Evolutionary conservation across 2,888 invertebrate species (phyloP), one percentile per base, ranked within the genome.

Genomic region (Heteropelma amictum): DNA sequence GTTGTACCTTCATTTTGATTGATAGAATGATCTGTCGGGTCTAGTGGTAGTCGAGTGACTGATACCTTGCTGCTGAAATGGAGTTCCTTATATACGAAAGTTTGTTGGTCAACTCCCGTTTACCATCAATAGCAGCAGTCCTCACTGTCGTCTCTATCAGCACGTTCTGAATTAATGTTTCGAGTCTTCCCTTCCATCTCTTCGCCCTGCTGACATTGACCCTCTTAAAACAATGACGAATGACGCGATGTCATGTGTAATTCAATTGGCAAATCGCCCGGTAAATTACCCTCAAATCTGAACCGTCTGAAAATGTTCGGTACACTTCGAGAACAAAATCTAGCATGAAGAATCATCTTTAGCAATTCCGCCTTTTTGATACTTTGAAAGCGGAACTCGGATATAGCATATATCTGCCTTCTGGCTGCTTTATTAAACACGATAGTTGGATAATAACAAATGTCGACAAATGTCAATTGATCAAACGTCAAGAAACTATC

Each of bases 181-280:
- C 71, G 51, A 47, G 61, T 75, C 61, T 80, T 65, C 30, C 35
- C 67, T 21, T 35, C 45, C 19, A 26, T 8, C 38, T 35, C 51
- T 14, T 63, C 47, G n/a, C 42, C 12, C 19, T 14, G 79, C 69
- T 86, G 88, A 88, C 88, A 88, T 88, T 88, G 88, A 87, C 88
- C 88, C 87, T 86, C 80, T 88, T 87, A 85, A 70, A 75, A 79
- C 72, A 76, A 79, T 79, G 76, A 81, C 82, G 80, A 83, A 83
- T 83, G 83, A 61, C 21, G 30, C 70, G 51, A 69, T 74, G 74
- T 68, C 74, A 45, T 64, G 42, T 30, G 28, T 38, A 14, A 35
- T 30, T 53, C 28, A 38, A 65, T 76, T 79, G 72, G 73, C 78
- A 76, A 76, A 75, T 78, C 76, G 61, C 17, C 42, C 78, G 73